Base-by-base conservation (phyloP, 30 jellyfish, hydroid and myxozoan species). In the Cassiopea andromeda region DNA sequence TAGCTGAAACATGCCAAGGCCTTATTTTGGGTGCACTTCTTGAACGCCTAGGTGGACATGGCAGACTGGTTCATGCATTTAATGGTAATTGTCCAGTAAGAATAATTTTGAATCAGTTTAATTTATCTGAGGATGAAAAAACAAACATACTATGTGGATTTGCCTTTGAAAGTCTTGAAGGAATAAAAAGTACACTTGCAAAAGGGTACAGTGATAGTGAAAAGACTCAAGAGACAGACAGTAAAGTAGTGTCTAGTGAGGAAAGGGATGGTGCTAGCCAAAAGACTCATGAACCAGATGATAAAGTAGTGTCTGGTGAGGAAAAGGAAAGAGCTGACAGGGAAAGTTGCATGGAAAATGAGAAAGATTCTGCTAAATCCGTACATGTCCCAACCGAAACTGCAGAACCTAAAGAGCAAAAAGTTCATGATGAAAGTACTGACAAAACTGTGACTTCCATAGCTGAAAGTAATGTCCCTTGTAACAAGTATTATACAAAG, bases 31-130 rank as follows among this genome's bases (percentile, higher is more conserved):
- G 98, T 60, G 90, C 98, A 1, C 13, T 94, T 64, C 73, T 94
- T 66, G 98, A 94, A 76, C 92, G 98, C n/a, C 75, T 94, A n/a
- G 98, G 98, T 9, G 66, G 61, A 9, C 61, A 75, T 12, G 98
- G 98, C 18, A 77, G 61, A 9, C 60, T 91, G 38, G 89, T 94
- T 27, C 98, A 94, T 61, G 84, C 89, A 43, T 91, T 79, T 71
- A 95, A 78, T 60, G 97, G 97, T 9, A 70, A 85, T 69, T 85
- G 69, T 76, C 97, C 98, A 57, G 98, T 94, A 14, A 94, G 98
- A 17, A 74, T 87, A 6, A 77, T 90, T 44, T 75, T 94, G 60
- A 90, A 94, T 60, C 97, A 90, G 77, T 94, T 90, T 59, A 91
- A 90, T 79, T 94, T 79, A 60, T 13, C 69, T 9, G 86, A 73